Conservation (phyloP, 2,797 vertebrate species). For the Zenarchopterus dispar region DNA sequence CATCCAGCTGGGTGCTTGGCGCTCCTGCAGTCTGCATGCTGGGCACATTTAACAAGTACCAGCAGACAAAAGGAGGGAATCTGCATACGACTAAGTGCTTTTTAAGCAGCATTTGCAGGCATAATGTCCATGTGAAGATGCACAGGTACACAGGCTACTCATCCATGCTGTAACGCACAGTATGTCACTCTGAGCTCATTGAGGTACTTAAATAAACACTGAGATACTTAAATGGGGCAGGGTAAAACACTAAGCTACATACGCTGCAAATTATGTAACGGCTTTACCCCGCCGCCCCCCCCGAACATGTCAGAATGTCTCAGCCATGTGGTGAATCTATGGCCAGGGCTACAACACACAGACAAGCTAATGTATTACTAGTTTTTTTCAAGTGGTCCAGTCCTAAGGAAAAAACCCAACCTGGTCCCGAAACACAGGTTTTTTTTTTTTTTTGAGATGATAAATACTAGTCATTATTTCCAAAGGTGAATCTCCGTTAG, state of each 20-base stretch:
- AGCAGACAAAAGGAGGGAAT: conserved; percentile 57
- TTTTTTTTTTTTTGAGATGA: conserved; percentile 63
- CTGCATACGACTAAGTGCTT: conserved; percentile 63
- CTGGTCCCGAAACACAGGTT: conserved; percentile 29
- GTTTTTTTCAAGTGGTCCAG: conserved; percentile 45
- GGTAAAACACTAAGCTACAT: conserved; percentile 39
- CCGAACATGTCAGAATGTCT: conserved; percentile 26
- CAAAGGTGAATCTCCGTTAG: conserved; percentile 73
- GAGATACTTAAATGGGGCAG: conserved; percentile 43
- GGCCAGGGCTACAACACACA: conserved; percentile 23
- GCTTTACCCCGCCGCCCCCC: conserved; percentile 31
- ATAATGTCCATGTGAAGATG: conserved; percentile 36
- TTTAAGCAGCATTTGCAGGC: conserved; percentile 53
- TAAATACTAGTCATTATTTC: conserved; percentile 82
- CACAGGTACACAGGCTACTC: conserved; percentile 32
- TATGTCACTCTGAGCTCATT: conserved; percentile 45
- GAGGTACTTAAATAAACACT: conserved; percentile 46
- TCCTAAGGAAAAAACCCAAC: conserved; percentile 37
- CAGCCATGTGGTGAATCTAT: neutral
- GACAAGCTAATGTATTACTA: conserved; percentile 48
- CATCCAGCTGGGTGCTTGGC: conserved; percentile 73
- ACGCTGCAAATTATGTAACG: conserved; percentile 47
- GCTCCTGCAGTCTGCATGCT: conserved; percentile 53
- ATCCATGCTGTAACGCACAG: conserved; percentile 41
- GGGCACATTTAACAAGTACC: conserved; percentile 57